Evolutionary conservation across 2,888 invertebrate genomes (phyloP).

Genomic region (Philhelius pedissequus): DNA sequence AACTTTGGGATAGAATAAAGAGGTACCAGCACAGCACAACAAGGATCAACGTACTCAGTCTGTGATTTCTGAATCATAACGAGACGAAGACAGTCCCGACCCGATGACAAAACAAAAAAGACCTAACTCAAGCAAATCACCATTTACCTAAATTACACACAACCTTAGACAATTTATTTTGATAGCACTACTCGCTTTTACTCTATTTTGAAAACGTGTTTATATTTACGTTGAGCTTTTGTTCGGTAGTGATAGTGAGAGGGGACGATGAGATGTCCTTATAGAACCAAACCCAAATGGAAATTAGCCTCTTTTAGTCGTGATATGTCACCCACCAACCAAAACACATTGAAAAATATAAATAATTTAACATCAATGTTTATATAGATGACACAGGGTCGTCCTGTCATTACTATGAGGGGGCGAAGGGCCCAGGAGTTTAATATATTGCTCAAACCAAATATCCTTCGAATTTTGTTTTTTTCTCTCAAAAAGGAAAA

Average conservation of each 20-base stretch:
- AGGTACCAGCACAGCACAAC: not conserved
- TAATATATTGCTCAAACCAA: no score
- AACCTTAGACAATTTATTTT: slow-evolving; percentile 61
- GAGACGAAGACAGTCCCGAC: not conserved
- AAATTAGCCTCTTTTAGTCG: slow-evolving; percentile 54
- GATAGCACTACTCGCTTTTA: slow-evolving; percentile 42
- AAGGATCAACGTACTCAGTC: slow-evolving; percentile 30
- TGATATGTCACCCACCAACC: not conserved
- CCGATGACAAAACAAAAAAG: slow-evolving; percentile 38
- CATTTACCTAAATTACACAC: slow-evolving; percentile 68
- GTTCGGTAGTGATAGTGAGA: not conserved
- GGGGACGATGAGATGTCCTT: not conserved
- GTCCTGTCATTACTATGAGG: no score
- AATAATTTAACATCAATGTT: slow-evolving; percentile 36
- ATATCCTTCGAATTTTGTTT: slow-evolving; percentile 49
- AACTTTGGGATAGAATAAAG: not conserved
- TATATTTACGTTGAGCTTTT: slow-evolving; percentile 32
- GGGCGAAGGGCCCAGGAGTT: no score
- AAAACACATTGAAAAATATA: slow-evolving; percentile 5
- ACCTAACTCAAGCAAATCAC: slow-evolving; percentile 52
- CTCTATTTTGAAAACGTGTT: slow-evolving; percentile 43
- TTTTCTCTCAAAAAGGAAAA: not conserved
- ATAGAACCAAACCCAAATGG: slow-evolving; percentile 14
- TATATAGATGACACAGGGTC: not conserved
- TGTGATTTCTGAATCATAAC: not conserved